Percentiles rank a stretch among this genome's conserved stretches.
phyloP scores from a whole-genome alignment of 23 tunicate species.

The Trididemnum miniatum region DNA sequence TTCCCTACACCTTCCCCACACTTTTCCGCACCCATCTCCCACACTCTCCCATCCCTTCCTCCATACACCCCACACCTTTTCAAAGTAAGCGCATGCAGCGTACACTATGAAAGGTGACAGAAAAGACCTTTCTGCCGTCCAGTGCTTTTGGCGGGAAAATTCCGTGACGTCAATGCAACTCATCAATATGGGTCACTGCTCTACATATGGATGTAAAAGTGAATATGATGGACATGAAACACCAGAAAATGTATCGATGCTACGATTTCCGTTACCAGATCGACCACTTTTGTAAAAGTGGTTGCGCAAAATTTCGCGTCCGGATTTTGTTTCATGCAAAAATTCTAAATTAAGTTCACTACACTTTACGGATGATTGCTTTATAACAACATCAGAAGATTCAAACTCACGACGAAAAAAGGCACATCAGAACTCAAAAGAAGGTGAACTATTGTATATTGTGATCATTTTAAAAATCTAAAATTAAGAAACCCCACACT shows the following conservation, averaged over 20 bases:
- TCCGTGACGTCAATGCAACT: too few relatives aligned
- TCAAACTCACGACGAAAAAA: not conserved
- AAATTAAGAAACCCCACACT: too few relatives aligned
- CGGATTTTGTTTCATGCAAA: not conserved
- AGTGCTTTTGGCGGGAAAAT: too few relatives aligned
- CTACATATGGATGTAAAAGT: not conserved
- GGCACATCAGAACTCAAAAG: not conserved
- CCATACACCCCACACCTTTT: too few relatives aligned
- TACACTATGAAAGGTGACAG: too few relatives aligned
- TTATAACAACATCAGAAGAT: not conserved
- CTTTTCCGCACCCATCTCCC: too few relatives aligned
- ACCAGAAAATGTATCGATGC: not conserved
- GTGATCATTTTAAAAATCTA: too few relatives aligned
- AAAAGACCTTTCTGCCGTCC: too few relatives aligned
- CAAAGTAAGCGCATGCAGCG: too few relatives aligned
- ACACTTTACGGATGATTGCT: not conserved
- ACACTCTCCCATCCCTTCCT: too few relatives aligned
- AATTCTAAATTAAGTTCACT: not conserved
- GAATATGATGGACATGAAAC: not conserved
- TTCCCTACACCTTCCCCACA: too few relatives aligned
- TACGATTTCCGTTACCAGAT: not conserved
- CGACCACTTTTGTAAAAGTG: not conserved
- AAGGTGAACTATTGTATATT: too few relatives aligned
- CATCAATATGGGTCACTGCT: not conserved
- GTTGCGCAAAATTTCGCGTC: not conserved